phyloP scores from a whole-genome alignment of 2,113 vertebrate genomes.

The Xiphophorus couchianus region DNA sequence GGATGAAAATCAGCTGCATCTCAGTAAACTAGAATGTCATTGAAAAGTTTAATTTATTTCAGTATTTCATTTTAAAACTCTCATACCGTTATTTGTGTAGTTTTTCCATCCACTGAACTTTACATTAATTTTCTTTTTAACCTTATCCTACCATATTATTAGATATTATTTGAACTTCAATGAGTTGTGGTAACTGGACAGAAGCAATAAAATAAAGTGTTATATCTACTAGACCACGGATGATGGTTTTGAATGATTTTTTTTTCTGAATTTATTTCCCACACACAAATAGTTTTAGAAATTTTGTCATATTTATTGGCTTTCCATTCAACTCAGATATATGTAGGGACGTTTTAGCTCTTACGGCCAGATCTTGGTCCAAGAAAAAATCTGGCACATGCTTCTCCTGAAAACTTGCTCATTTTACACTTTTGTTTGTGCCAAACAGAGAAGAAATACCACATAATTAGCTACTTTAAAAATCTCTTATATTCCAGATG shows the following conservation, averaged over 20 bases:
- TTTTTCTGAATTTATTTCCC: background rate
- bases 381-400: background rate
- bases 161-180: background rate
- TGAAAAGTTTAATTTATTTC: too few species aligned
- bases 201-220: background rate
- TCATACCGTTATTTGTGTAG: too few species aligned
- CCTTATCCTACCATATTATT: background rate
- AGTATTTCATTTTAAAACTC: too few species aligned
- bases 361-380: background rate
- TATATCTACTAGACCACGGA: background rate
- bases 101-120: too few species aligned
- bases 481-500: background rate
- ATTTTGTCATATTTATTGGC: background rate
- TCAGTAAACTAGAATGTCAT: too few species aligned
- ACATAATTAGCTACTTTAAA: background rate
- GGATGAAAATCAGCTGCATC: too few species aligned
- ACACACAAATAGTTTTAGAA: background rate
- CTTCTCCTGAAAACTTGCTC: background rate
- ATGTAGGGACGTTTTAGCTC: background rate
- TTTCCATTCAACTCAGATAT: background rate
- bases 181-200: background rate
- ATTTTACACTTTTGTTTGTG: constrained; percentile 1
- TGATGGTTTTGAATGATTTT: background rate
- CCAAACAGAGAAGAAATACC: background rate
- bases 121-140: background rate